Conservation (phyloP, 2,888 invertebrate genomes). For the Cybosia mesomella region DNA sequence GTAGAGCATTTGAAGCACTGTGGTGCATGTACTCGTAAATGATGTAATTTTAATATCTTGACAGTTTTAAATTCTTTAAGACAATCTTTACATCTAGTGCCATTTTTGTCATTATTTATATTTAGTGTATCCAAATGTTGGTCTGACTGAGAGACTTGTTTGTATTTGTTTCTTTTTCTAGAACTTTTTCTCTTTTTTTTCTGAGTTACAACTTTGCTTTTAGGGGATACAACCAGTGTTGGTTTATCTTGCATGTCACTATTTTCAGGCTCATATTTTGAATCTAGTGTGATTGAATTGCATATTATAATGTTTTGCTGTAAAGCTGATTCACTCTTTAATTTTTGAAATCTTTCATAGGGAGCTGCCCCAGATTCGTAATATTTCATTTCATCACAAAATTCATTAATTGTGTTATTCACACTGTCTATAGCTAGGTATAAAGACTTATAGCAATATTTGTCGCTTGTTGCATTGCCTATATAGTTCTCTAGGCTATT, state of each 20-base stretch:
- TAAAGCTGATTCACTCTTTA: conserved; percentile 16
- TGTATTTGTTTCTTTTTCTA: neutral
- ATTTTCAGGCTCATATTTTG: conserved; percentile 18
- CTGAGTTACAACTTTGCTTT: neutral
- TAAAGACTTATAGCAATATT: conserved; percentile 27
- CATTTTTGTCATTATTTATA: conserved; percentile 26
- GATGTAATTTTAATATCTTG: conserved; percentile 52
- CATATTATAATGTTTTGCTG: neutral
- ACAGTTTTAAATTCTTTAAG: conserved; percentile 40
- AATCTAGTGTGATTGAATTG: conserved; percentile 11
- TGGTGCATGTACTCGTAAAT: conserved; percentile 55
- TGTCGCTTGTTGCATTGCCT: neutral
- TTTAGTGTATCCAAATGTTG: conserved; percentile 23
- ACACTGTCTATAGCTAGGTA: conserved; percentile 28
- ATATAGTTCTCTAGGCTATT: conserved; percentile 29
- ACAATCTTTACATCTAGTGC: conserved; percentile 53
- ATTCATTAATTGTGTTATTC: conserved; percentile 23
- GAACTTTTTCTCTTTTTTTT: neutral
- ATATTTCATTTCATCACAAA: conserved; percentile 36
- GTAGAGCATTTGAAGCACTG: conserved; percentile 53
- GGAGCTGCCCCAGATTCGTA: conserved; percentile 11
- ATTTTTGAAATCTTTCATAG: conserved; percentile 26
- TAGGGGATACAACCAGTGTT: neutral
- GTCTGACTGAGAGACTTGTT: neutral
- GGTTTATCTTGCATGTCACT: neutral